Evolutionary conservation across 2,797 vertebrate genomes (phyloP), one percentile per base, ranked within the genome.

Genomic region (Silurus lanzhouensis): DNA sequence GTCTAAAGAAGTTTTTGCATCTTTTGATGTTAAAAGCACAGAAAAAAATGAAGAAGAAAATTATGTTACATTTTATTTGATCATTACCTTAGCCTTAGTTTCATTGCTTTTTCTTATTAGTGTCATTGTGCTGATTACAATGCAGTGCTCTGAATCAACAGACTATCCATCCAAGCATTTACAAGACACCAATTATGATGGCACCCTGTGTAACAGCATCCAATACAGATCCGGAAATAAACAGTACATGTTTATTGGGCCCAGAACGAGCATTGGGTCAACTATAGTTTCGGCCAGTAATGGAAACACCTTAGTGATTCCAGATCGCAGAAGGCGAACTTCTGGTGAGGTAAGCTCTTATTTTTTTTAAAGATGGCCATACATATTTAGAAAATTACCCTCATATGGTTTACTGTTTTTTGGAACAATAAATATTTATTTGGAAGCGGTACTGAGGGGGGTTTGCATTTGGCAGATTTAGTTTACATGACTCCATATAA

Each of bases 191-290:
- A 91, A 92, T 74, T 90, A 92, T 78, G 90, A 92, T 58, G 92
- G 91, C 3, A 92, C 92, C 17, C 80, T 92, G 71, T 92, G 89
- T 71, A 90, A 92, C 90, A 93, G 92, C 90, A 92, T 93, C 83
- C 92, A 93, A 86, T 92, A 92, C 89, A 92, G 91, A 92, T 91
- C 92, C 61, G 92, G 90, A 84, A 88, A 93, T 67, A 92, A 90
- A 75, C 88, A 88, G 2, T 91, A 91, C 90, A 91, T 93, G 91
- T 81, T 93, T 46, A 91, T 93, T 86, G 91, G 92, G 89, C 92
- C 92, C 68, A 92, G 91, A 78, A 91, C 91, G 89, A 93, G 91
- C 64, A 90, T 91, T 25, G 92, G 92, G 48, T 91, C 92, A 61
- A 91, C 90, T 75, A 87, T 91, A 76, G 90, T 87, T 48, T 83